Evolutionary conservation across 2,113 vertebrate genomes (phyloP).

Genomic region (Phyllostomus discolor): DNA sequence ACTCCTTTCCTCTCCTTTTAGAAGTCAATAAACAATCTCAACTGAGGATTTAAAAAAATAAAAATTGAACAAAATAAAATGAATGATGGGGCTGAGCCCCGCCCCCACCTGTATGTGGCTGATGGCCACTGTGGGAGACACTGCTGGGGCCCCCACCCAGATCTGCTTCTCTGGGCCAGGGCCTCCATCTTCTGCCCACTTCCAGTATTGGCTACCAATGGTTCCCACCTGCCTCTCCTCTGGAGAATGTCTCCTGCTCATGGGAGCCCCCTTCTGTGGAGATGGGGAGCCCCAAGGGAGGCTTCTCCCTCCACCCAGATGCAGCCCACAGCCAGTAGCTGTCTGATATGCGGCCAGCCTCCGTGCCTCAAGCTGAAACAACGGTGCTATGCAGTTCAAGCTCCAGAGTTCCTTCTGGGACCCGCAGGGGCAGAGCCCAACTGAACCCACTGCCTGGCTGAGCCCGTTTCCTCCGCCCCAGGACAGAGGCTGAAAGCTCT

Average conservation of each 20-base stretch:
- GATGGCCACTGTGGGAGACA: neutral
- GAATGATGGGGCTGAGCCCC: neutral
- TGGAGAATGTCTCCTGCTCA: too few relatives aligned
- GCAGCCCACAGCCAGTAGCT: neutral
- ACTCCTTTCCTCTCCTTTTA: too few relatives aligned
- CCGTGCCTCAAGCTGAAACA: neutral
- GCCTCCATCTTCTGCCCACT: neutral
- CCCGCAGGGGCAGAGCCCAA: neutral
- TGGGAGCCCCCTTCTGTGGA: neutral
- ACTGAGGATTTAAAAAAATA: too few relatives aligned
- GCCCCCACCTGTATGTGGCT: neutral
- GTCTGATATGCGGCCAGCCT: neutral
- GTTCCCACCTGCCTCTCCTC: neutral
- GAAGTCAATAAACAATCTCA: too few relatives aligned
- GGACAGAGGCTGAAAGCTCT: neutral
- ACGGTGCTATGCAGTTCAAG: accelerated
- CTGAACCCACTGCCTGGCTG: neutral
- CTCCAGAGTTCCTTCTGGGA: neutral
- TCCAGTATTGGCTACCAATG: accelerated
- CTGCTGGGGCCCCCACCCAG: neutral
- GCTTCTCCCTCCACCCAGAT: neutral
- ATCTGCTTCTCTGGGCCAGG: neutral
- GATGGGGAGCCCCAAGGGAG: neutral
- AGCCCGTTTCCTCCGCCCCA: neutral
- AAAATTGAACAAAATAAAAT: neutral